Conservation (phyloP, 2,797 vertebrate genomes). For the Aeoliscus strigatus region DNA sequence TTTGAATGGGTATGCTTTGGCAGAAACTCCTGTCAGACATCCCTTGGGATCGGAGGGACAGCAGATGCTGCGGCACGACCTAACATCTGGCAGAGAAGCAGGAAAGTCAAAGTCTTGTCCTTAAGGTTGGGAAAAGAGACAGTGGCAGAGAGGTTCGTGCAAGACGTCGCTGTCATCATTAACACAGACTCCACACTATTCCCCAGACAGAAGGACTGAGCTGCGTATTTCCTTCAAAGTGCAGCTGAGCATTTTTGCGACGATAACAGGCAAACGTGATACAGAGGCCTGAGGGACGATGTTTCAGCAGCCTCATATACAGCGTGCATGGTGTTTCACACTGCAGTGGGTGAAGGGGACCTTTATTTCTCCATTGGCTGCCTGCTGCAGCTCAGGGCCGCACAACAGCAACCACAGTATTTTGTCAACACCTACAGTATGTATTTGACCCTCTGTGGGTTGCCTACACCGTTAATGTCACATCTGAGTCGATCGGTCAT, state of each 20-base stretch:
- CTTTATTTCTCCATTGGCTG: slow-evolving; percentile 16
- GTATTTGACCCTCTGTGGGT: slow-evolving; percentile 4
- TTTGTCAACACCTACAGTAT: slow-evolving; percentile 1
- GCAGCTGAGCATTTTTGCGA: slow-evolving; percentile 33
- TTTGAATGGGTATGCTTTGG: slow-evolving; percentile 40
- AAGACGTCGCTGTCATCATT: slow-evolving; percentile 34
- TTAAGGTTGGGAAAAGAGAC: slow-evolving; percentile 37
- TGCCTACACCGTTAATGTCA: slow-evolving; percentile 11
- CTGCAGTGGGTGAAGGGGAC: slow-evolving; percentile 12
- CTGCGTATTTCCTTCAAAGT: slow-evolving; percentile 47
- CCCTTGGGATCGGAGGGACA: slow-evolving; percentile 42
- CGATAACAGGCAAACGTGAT: slow-evolving; percentile 47
- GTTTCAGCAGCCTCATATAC: slow-evolving; percentile 20
- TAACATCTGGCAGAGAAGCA: slow-evolving; percentile 61
- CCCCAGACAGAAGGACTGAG: slow-evolving; percentile 31
- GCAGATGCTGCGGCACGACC: slow-evolving; percentile 47
- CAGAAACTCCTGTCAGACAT: slow-evolving; percentile 21
- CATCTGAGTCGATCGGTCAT: slow-evolving; percentile 13
- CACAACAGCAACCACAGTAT: slow-evolving; percentile 4
- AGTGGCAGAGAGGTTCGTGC: slow-evolving; percentile 25
- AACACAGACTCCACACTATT: slow-evolving; percentile 30
- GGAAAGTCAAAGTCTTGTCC: slow-evolving; percentile 52
- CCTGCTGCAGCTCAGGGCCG: slow-evolving; percentile 22
- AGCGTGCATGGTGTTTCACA: slow-evolving; percentile 30
- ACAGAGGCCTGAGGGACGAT: slow-evolving; percentile 34